phyloP scores from a whole-genome alignment of 1,140 invertebrate species.

The Limonius californicus region DNA sequence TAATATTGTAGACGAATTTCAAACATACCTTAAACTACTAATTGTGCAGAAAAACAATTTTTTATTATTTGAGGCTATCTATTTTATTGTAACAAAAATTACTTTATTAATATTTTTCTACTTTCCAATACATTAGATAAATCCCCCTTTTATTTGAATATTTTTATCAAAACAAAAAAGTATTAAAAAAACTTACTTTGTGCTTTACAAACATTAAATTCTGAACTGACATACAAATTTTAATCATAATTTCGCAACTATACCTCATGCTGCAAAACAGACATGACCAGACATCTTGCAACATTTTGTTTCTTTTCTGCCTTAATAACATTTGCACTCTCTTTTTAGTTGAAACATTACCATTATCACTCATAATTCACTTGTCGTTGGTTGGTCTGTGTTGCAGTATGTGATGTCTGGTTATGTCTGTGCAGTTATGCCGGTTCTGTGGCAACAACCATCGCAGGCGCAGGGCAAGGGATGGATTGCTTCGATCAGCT shows the following conservation, averaged over 20 bases:
- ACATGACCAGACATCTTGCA: constrained; percentile 47
- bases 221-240: neutral
- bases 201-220: neutral
- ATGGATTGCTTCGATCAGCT: constrained; percentile 52
- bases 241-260: neutral
- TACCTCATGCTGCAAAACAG: constrained; percentile 45
- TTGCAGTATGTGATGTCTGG: constrained; percentile 50
- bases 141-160: too few species aligned
- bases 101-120: too few species aligned
- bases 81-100: too few species aligned
- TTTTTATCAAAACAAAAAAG: neutral
- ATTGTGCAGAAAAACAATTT: too few species aligned
- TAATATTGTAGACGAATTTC: too few species aligned
- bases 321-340: neutral
- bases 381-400: constrained; percentile 42
- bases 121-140: too few species aligned
- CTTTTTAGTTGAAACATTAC: neutral
- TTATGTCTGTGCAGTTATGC: constrained; percentile 47
- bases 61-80: too few species aligned
- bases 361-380: constrained; percentile 13
- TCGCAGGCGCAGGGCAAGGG: constrained; percentile 43
- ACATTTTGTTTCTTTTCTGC: constrained; percentile 30
- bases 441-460: constrained; percentile 39
- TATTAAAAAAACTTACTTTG: neutral
- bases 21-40: too few species aligned